These are phyloP conservation scores for Cheilinus undulatus DNA, from an alignment of 2,113 vertebrate genomes.

Conservation along the genomic window DNA sequence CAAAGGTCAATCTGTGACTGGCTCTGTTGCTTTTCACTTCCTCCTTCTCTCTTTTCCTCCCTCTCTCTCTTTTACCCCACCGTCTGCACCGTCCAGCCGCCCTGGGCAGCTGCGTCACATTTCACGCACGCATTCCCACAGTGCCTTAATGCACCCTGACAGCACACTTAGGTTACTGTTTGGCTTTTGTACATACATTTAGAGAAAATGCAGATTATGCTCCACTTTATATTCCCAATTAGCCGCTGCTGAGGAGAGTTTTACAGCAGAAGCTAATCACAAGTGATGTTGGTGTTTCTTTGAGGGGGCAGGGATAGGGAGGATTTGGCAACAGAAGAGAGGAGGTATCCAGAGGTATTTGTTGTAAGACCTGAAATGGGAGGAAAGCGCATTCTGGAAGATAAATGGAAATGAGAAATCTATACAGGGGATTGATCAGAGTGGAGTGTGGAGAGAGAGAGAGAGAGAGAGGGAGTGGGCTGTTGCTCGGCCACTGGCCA, in stretches of 20 bases:
- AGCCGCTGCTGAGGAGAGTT: constrained; percentile 35
- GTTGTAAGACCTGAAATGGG: constrained; percentile 55
- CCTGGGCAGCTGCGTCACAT: constrained; percentile 72
- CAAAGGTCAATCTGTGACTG: constrained; percentile 49
- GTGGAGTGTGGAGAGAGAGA: constrained; percentile 12
- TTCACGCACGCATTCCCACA: constrained; percentile 71
- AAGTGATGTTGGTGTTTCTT: constrained; percentile 20
- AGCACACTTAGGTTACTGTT: constrained; percentile 68
- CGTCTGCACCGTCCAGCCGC: constrained; percentile 54
- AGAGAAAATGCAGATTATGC: constrained; percentile 51
- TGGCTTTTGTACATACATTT: constrained; percentile 54
- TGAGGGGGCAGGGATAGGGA: constrained; percentile 17
- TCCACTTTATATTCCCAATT: constrained; percentile 48
- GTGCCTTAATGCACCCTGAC: constrained; percentile 72
- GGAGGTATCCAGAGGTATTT: constrained; percentile 45
- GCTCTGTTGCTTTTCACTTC: constrained; percentile 44
- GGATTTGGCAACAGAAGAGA: constrained; percentile 53
- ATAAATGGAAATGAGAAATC: constrained; percentile 72
- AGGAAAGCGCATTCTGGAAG: constrained; percentile 53
- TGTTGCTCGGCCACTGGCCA: constrained; percentile 18
- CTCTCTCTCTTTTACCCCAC: constrained; percentile 25
- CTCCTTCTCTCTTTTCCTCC: constrained; percentile 11
- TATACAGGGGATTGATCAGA: constrained; percentile 61
- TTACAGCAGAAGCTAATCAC: constrained; percentile 43
- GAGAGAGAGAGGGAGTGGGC: constrained; percentile 10